These are phyloP conservation scores for Drosophila ezoana DNA, from an alignment of 2,888 invertebrate species.

Conservation along the genomic window DNA sequence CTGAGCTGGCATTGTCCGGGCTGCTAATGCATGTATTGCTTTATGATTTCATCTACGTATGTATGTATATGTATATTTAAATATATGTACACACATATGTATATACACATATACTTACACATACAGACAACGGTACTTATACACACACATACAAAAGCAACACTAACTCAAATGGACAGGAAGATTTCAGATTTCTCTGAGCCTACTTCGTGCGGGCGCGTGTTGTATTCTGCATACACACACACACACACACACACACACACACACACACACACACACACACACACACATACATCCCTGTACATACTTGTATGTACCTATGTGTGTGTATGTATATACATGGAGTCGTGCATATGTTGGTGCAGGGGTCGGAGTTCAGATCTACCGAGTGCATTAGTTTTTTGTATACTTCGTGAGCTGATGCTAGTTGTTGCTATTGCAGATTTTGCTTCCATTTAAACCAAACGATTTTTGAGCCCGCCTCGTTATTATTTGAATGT, in stretches of 20 bases:
- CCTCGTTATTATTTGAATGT: slow-evolving; percentile 2
- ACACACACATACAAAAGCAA: slow-evolving; percentile 8
- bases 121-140: not conserved
- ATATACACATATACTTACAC: not conserved
- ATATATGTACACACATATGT: not conserved
- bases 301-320: not conserved
- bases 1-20: too few species aligned
- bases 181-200: slow-evolving; percentile 12
- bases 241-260: slow-evolving; percentile 12
- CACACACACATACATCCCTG: slow-evolving; percentile 9
- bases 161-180: slow-evolving; percentile 2
- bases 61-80: not conserved
- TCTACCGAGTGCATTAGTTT: slow-evolving; percentile 29
- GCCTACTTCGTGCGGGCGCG: slow-evolving; percentile 6
- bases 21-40: too few species aligned
- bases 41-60: too few species aligned
- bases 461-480: slow-evolving; percentile 1
- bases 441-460: slow-evolving; percentile 12
- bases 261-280: slow-evolving; percentile 8
- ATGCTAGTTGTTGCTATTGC: slow-evolving; percentile 23
- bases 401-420: slow-evolving; percentile 15
- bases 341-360: not conserved
- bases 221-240: slow-evolving; percentile 6
- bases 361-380: slow-evolving; percentile 12
- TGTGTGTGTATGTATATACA: not conserved